These are phyloP conservation scores for Alitta virens DNA, from an alignment of 2,888 invertebrate genomes.

Conservation along the genomic window DNA sequence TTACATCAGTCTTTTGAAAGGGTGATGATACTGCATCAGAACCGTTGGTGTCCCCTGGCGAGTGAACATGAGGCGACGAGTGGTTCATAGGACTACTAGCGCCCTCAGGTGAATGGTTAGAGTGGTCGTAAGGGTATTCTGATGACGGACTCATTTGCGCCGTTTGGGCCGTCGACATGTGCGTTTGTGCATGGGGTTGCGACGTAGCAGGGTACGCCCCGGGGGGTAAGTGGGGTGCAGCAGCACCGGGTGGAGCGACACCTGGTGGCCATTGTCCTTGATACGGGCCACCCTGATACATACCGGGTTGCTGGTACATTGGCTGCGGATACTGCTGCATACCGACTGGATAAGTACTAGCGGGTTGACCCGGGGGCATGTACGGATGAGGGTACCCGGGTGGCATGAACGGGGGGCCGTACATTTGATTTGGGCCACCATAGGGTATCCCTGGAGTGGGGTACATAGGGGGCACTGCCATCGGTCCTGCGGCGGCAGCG, in stretches of 20 bases:
- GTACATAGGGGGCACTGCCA: too few relatives aligned
- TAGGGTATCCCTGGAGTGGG: neutral
- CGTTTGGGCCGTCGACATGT: neutral
- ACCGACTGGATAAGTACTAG: too few relatives aligned
- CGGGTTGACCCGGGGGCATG: slow-evolving; percentile 12
- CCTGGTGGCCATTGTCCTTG: neutral
- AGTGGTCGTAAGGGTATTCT: neutral
- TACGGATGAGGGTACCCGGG: slow-evolving; percentile 6
- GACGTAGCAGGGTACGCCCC: neutral
- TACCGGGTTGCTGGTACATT: neutral
- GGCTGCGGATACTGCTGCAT: slow-evolving; percentile 10
- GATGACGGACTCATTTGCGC: neutral
- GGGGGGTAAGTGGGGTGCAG: slow-evolving; percentile 2
- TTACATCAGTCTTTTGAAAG: too few relatives aligned
- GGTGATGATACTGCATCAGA: neutral
- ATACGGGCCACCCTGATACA: slow-evolving; percentile 3
- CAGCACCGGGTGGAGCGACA: neutral
- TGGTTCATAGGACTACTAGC: slow-evolving; percentile 10
- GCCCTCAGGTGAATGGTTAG: neutral
- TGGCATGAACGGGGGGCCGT: neutral
- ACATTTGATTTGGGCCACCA: neutral
- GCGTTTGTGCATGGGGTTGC: neutral
- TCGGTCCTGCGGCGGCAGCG: too few relatives aligned
- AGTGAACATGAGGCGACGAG: neutral
- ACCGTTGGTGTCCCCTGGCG: neutral